Evolutionary conservation across 2,797 vertebrate species (phyloP), one percentile per base, ranked within the genome.

Genomic region (Dermochelys coriacea): DNA sequence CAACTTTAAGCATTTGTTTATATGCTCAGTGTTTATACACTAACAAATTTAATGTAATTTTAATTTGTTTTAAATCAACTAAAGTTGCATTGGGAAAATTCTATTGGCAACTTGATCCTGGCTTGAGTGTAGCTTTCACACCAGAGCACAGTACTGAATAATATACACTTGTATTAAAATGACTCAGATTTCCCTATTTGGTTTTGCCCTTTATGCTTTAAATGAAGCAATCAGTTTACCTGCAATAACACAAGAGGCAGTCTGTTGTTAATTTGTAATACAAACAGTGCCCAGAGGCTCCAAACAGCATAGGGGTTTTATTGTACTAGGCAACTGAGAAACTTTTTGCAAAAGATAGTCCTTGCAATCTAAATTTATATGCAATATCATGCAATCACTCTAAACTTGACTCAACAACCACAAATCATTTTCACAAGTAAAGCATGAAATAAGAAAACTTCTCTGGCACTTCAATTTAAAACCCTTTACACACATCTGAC

Each of bases 311-410:
- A 49, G 37, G 81, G 41, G 11, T 18, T 77, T 77, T 12, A 77
- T 8, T 77, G 45, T 77, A 37, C 19, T 25, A 41, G 34, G 27
- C 49, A n/a, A 71, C 51, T 55, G 14, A 37, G 78, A 51, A 64
- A 8, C 4, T 11, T 37, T 85, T 74, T 34, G 45, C 16, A 2
- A 0, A 1, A 1, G 3, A n/a, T 10, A 15, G 18, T 41, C 41
- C 49, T 92, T 86, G n/a, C 0, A 0, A 61, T 88, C 7, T 1
- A 82, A 91, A 82, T 81, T 29, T 55, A 92, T 82, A 37, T 0
- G 0, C 80, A 81, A 89, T 1, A 37, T 5, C 0, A 47, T 84
- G 59, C 57, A 80, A 47, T 88, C 0, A 0, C 75, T 86, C 14
- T 78, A 89, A 80, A 49, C 52, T 88, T 84, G 21, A n/a, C 37